Percentiles rank a stretch among this genome's conserved stretches.
These are phyloP conservation scores for Cetoscarus ocellatus DNA, from an alignment of 2,797 vertebrate genomes.

Conservation along the genomic window DNA sequence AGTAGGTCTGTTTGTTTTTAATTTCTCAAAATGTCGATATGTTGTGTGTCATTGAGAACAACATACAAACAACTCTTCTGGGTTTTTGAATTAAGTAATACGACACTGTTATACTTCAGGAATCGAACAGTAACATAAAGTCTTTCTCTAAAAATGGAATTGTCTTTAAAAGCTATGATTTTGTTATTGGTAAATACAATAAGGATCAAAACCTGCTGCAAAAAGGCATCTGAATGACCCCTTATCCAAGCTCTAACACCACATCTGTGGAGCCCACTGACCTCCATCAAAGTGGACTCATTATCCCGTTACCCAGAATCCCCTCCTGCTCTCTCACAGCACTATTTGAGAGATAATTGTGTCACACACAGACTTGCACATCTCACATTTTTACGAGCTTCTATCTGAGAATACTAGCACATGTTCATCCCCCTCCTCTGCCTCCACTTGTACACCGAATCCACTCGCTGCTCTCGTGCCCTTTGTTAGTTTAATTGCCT, in stretches of 20 bases:
- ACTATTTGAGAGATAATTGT: constrained; percentile 28
- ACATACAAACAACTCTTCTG: no score
- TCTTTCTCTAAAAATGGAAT: not conserved
- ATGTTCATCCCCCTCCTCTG: constrained; percentile 18
- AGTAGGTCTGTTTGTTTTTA: no score
- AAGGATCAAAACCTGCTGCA: not conserved
- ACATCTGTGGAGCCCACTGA: not conserved
- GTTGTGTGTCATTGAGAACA: no score
- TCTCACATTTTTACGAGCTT: constrained; percentile 46
- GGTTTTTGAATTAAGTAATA: no score
- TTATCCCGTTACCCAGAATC: constrained; percentile 9
- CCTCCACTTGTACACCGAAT: constrained; percentile 3
- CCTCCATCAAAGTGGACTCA: constrained; percentile 8
- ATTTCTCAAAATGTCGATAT: no score
- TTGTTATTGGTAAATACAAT: not conserved
- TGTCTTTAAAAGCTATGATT: not conserved
- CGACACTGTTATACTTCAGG: no score
- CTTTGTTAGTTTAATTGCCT: constrained; percentile 74
- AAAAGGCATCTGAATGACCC: not conserved
- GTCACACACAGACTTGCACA: constrained; percentile 21
- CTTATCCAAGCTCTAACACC: not conserved
- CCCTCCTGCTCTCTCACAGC: constrained; percentile 3
- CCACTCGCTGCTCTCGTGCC: constrained; percentile 42
- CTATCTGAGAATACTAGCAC: constrained; percentile 37
- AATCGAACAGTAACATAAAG: no score